Evolutionary conservation across 2,888 invertebrate species (phyloP).

Genomic region (Prenolepis imparis): DNA sequence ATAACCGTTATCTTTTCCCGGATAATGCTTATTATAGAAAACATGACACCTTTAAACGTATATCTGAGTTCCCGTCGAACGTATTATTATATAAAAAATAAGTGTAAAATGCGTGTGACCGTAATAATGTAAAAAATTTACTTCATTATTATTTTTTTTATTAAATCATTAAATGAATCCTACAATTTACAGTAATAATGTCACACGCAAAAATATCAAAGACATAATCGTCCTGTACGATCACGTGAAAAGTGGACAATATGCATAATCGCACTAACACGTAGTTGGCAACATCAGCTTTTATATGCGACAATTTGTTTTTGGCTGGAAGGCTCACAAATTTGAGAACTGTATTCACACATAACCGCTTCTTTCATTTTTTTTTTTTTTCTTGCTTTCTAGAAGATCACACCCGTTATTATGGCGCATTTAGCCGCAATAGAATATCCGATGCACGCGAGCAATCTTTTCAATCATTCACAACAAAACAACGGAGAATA

Average conservation of each 20-base stretch:
- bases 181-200: not conserved
- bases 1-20: slow-evolving; percentile 11
- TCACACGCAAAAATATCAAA: not conserved
- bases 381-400: not conserved
- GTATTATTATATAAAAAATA: not conserved
- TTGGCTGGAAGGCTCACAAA: slow-evolving; percentile 3
- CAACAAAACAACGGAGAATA: slow-evolving; percentile 51
- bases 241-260: not conserved
- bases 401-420: slow-evolving; percentile 56
- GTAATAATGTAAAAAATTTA: not conserved
- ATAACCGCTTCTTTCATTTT: slow-evolving; percentile 2
- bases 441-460: slow-evolving; percentile 57
- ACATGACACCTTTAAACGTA: not conserved
- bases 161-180: not conserved
- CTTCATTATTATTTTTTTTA: not conserved
- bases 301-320: not conserved
- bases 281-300: not conserved
- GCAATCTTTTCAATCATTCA: slow-evolving; percentile 56
- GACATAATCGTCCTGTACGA: not conserved
- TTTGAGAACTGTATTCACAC: slow-evolving; percentile 37
- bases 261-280: not conserved
- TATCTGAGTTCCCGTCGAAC: not conserved
- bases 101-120: not conserved
- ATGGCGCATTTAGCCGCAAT: slow-evolving; percentile 41
- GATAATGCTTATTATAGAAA: slow-evolving; percentile 29